phyloP scores from a whole-genome alignment of 2,797 vertebrate genomes.

The Xiphophorus birchmanni region DNA sequence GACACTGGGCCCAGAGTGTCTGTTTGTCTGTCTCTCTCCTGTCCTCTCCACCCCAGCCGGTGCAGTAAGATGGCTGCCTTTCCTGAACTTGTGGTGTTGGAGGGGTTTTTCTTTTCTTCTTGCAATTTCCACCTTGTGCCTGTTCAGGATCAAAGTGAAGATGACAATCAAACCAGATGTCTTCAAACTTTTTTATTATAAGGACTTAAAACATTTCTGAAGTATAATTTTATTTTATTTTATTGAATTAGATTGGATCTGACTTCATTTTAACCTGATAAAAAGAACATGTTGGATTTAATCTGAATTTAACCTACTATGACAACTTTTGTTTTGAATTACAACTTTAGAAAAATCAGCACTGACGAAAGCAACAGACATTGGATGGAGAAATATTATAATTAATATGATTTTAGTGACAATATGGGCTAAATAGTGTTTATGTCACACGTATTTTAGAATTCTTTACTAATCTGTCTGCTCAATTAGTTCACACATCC shows the following conservation, averaged over 20 bases:
- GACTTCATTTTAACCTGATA: neutral
- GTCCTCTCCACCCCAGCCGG: neutral
- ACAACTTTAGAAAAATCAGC: neutral
- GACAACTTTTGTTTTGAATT: neutral
- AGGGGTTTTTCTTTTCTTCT: neutral
- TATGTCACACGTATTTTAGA: constrained; percentile 64
- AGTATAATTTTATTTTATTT: neutral
- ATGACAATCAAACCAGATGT: neutral
- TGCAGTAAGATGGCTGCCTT: neutral
- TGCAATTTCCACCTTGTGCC: neutral
- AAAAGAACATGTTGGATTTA: neutral
- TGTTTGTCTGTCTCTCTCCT: neutral
- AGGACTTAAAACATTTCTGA: neutral
- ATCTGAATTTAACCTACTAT: neutral
- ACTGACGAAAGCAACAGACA: neutral
- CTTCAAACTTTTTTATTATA: neutral
- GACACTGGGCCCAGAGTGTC: neutral
- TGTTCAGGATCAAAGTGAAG: neutral
- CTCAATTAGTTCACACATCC: constrained; percentile 72
- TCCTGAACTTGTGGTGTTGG: neutral
- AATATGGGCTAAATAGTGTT: constrained; percentile 38
- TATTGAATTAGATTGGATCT: neutral
- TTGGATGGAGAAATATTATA: neutral
- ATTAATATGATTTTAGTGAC: constrained; percentile 16
- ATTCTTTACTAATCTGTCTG: constrained; percentile 70